Evolutionary conservation across 2,113 vertebrate genomes (phyloP).

Genomic region (Canis aureus): DNA sequence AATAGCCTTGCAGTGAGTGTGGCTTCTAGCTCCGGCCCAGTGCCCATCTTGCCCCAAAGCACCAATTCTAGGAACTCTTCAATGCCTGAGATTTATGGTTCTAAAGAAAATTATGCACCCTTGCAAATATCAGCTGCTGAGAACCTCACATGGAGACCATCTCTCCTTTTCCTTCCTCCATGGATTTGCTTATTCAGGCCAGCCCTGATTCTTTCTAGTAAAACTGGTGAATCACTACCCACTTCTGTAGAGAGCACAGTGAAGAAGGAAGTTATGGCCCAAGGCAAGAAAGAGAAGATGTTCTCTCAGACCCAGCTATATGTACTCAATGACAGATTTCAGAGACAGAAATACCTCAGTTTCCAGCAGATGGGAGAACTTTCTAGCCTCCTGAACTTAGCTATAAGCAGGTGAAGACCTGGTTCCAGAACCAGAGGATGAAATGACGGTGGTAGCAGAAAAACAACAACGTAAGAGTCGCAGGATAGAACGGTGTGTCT

Average conservation of each 20-base stretch:
- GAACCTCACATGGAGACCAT: neutral
- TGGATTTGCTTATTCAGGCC: neutral
- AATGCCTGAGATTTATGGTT: neutral
- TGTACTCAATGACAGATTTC: neutral
- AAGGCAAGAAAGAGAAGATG: neutral
- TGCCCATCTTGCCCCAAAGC: neutral
- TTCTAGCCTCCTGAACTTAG: neutral
- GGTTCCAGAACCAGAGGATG: constrained; percentile 88
- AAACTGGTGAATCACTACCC: neutral
- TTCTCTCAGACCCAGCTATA: neutral
- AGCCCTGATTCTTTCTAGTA: neutral
- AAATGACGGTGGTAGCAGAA: constrained; percentile 93
- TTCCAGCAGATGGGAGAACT: neutral
- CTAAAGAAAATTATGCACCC: neutral
- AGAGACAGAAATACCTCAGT: neutral
- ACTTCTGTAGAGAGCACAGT: neutral
- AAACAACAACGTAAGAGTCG: constrained; percentile 74
- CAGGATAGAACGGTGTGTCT: constrained; percentile 34
- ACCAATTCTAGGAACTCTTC: neutral
- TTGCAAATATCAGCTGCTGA: neutral
- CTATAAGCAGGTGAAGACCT: constrained; percentile 89
- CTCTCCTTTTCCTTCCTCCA: neutral
- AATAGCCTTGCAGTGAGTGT: neutral
- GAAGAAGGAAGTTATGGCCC: neutral
- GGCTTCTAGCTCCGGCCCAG: neutral